phyloP scores from a whole-genome alignment of 2,888 invertebrate genomes.

The Vanessa cardui region DNA sequence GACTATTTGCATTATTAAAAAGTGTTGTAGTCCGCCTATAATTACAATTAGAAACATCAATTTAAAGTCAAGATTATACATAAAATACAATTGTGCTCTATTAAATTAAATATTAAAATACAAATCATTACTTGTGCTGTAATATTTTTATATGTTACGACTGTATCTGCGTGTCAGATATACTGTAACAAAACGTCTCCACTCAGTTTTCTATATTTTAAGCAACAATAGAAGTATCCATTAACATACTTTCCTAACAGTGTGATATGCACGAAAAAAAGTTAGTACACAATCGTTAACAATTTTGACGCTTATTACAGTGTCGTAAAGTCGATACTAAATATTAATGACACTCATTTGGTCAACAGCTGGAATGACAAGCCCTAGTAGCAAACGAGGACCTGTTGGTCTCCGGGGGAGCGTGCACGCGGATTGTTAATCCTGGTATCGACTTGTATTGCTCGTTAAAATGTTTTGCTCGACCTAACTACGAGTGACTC shows the following conservation, averaged over 20 bases:
- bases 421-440: slow-evolving; percentile 41
- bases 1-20: too few species aligned
- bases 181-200: too few species aligned
- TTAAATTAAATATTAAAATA: too few species aligned
- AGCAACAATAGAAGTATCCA: not conserved
- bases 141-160: too few species aligned
- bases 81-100: too few species aligned
- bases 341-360: slow-evolving; percentile 39
- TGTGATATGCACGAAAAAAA: not conserved
- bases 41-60: too few species aligned
- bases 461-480: slow-evolving; percentile 49
- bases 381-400: slow-evolving; percentile 42
- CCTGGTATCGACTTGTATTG: slow-evolving; percentile 31
- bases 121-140: too few species aligned
- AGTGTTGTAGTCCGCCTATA: too few species aligned
- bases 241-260: not conserved
- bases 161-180: too few species aligned
- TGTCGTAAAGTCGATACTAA: slow-evolving; percentile 1
- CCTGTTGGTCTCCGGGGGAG: slow-evolving; percentile 34
- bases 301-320: not conserved
- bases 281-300: not conserved
- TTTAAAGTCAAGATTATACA: too few species aligned
- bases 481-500: slow-evolving; percentile 40
- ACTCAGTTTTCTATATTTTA: too few species aligned
- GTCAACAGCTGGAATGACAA: slow-evolving; percentile 46